A percentile compares a stretch with the other conserved stretches of the same genome.
These are phyloP conservation scores for Lacerta viridis DNA, from an alignment of 2,797 vertebrate species.

Conservation along the genomic window DNA sequence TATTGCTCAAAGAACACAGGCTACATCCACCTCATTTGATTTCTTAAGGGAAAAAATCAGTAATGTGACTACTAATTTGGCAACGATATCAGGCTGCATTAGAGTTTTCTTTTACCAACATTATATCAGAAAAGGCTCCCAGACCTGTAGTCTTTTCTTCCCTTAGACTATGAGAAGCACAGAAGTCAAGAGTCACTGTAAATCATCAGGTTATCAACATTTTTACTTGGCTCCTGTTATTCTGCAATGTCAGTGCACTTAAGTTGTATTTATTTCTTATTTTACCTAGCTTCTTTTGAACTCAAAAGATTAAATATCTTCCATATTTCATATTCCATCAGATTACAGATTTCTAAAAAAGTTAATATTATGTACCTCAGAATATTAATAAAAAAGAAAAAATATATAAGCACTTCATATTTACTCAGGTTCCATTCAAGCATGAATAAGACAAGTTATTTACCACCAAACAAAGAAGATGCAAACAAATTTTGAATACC, in stretches of 20 bases:
- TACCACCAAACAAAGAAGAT: constrained; percentile 42
- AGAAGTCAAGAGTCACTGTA: constrained; percentile 40
- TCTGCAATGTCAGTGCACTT: constrained; percentile 22
- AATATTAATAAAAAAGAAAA: constrained; percentile 9
- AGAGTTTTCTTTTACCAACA: constrained; percentile 48
- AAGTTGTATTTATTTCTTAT: not conserved
- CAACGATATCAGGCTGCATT: constrained; percentile 55
- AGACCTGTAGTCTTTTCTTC: constrained; percentile 53
- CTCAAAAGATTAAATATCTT: not conserved
- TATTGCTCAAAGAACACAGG: constrained; percentile 62
- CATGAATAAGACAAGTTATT: constrained; percentile 21
- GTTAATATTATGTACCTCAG: constrained; percentile 1
- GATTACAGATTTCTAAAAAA: constrained; percentile 31
- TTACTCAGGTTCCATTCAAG: constrained; percentile 32
- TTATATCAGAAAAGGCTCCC: constrained; percentile 58
- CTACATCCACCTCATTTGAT: constrained; percentile 59
- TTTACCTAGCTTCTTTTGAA: constrained; percentile 32
- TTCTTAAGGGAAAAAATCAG: constrained; percentile 58
- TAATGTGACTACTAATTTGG: constrained; percentile 52
- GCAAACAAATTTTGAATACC: not conserved
- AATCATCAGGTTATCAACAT: constrained; percentile 36
- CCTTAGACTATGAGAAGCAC: constrained; percentile 37
- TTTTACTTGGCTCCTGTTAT: constrained; percentile 29
- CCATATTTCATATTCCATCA: not conserved
- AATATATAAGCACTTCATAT: constrained; percentile 1